Conservation (phyloP, 2,113 vertebrate species). For the Sebastes fasciatus region DNA sequence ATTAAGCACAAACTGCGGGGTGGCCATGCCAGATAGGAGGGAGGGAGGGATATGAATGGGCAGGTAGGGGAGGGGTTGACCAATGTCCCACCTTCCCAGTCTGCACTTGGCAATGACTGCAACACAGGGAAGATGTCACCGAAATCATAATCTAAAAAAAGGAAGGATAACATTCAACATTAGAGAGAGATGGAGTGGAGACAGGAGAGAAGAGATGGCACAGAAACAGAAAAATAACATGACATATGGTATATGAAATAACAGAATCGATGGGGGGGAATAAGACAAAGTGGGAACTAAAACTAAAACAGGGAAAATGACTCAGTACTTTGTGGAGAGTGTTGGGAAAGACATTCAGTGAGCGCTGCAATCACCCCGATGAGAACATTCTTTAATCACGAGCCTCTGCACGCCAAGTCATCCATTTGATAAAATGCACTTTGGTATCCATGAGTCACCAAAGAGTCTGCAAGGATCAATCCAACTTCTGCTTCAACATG, state of each 20-base stretch:
- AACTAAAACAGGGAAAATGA: constrained; percentile 57
- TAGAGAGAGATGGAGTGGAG: constrained; percentile 54
- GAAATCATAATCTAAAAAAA: constrained; percentile 99
- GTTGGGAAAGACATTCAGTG: constrained; percentile 38
- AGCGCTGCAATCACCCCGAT: constrained; percentile 28
- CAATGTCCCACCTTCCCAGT: constrained; percentile 99
- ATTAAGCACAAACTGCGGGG: constrained; percentile 58
- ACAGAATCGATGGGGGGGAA: constrained; percentile 38
- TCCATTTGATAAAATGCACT: constrained; percentile 45
- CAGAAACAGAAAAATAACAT: constrained; percentile 61
- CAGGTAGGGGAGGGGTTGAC: constrained; percentile 80
- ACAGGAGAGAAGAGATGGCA: constrained; percentile 38
- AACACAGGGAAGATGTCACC: constrained; percentile 99
- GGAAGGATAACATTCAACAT: constrained; percentile 89
- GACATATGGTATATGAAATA: constrained; percentile 43
- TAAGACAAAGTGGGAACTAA: constrained; percentile 44
- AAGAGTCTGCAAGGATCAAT: constrained; percentile 17
- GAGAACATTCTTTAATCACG: constrained; percentile 28
- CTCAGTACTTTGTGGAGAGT: constrained; percentile 27
- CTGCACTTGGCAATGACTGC: constrained; percentile 98
- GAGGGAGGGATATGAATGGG: constrained; percentile 47
- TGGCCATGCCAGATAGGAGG: constrained; percentile 86
- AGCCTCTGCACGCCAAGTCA: not conserved
- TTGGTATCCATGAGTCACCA: constrained; percentile 39
- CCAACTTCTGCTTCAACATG: constrained; percentile 28